Evolutionary conservation across 1,140 invertebrate species (phyloP).

Genomic region (Drosophila tsacasi): DNA sequence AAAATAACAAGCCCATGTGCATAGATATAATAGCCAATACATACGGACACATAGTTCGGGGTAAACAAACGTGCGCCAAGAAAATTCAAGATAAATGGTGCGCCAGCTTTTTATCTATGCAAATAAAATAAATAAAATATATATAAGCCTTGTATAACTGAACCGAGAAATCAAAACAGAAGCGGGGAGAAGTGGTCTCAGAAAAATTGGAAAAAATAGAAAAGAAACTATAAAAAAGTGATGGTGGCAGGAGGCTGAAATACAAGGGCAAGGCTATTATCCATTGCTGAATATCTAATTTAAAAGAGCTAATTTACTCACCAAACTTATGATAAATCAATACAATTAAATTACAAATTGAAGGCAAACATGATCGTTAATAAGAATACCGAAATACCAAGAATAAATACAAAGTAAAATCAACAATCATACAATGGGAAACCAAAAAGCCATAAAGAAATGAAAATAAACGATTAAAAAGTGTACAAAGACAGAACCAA

Average conservation of each 20-base stretch:
- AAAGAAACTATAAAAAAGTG: slow-evolving; percentile 14
- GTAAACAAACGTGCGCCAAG: slow-evolving; percentile 50
- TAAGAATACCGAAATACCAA: background rate
- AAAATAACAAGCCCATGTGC: slow-evolving; percentile 64
- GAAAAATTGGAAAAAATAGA: background rate
- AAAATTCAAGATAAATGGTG: slow-evolving; percentile 46
- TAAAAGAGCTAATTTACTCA: background rate
- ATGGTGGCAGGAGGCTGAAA: background rate
- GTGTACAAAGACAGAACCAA: background rate
- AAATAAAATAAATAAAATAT: slow-evolving; percentile 52
- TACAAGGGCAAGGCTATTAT: slow-evolving; percentile 13
- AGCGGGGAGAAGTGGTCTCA: background rate
- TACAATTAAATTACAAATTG: slow-evolving; percentile 5
- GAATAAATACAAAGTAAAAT: background rate
- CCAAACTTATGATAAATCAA: slow-evolving; percentile 13
- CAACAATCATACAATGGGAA: background rate
- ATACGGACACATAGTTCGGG: slow-evolving; percentile 38
- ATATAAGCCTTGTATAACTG: slow-evolving; percentile 12
- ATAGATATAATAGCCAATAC: slow-evolving; percentile 39
- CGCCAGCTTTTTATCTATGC: slow-evolving; percentile 49
- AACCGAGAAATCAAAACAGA: slow-evolving; percentile 43
- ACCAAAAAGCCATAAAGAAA: background rate
- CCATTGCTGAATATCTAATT: background rate
- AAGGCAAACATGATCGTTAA: background rate
- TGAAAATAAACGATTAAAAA: background rate